Conservation (phyloP, 2,797 vertebrate species). For the Pangasius krempfi region DNA sequence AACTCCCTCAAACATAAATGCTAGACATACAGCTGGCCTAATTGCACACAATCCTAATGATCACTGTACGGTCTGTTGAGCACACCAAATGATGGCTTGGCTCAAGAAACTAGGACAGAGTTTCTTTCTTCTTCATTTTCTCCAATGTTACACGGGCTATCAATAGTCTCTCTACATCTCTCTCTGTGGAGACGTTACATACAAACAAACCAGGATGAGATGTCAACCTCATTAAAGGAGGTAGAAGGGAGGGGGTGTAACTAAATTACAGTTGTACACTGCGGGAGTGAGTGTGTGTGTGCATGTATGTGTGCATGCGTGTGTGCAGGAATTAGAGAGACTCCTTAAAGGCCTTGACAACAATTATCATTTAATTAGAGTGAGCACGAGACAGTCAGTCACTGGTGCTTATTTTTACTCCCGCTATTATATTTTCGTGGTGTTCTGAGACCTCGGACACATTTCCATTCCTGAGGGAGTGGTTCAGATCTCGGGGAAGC, state of each 20-base stretch:
- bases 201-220: conserved; percentile 45
- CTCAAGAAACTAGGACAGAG: conserved; percentile 49
- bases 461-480: conserved; percentile 37
- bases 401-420: conserved; percentile 34
- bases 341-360: conserved; percentile 49
- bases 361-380: conserved; percentile 51
- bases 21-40: conserved; percentile 20
- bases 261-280: conserved; percentile 44
- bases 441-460: conserved; percentile 17
- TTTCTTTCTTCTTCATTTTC: conserved; percentile 31
- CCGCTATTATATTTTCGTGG: conserved; percentile 26
- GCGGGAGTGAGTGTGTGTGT: conserved; percentile 3
- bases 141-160: conserved; percentile 25
- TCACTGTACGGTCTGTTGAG: not conserved
- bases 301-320: not conserved
- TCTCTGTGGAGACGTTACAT: conserved; percentile 44
- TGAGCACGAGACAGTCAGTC: conserved; percentile 35
- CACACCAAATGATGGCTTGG: conserved; percentile 15
- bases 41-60: conserved; percentile 37
- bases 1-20: not conserved
- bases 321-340: conserved; percentile 37
- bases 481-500: conserved; percentile 6
- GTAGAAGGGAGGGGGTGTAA: conserved; percentile 20
- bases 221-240: conserved; percentile 55
- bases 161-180: conserved; percentile 37